Evolutionary conservation across 2,113 vertebrate genomes (phyloP).

Genomic region (Petrocephalus zakoni): DNA sequence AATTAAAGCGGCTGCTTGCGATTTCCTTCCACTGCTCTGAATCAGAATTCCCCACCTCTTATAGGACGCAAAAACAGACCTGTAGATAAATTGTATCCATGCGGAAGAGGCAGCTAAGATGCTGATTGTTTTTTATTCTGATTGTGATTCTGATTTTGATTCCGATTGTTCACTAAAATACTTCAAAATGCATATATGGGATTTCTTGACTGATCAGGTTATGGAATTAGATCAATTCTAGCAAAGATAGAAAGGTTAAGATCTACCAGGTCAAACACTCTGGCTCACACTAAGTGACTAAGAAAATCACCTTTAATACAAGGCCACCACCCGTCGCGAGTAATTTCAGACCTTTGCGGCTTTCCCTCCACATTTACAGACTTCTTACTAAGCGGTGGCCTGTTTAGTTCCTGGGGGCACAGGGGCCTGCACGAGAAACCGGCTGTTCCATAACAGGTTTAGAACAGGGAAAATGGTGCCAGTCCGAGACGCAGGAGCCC

Average conservation of each 20-base stretch:
- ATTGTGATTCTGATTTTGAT: no score
- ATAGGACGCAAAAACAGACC: not conserved
- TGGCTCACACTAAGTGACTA: not conserved
- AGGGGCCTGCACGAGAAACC: not conserved
- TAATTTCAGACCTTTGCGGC: not conserved
- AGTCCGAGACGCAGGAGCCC: not conserved
- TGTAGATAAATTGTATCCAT: conserved; percentile 11
- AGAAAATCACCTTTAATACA: not conserved
- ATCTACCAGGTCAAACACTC: not conserved
- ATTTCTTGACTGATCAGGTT: not conserved
- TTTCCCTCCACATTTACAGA: not conserved
- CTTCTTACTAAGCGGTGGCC: not conserved
- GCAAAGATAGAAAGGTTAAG: not conserved
- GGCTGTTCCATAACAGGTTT: not conserved
- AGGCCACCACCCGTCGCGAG: not conserved
- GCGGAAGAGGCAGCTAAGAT: not conserved
- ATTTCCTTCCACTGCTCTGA: not conserved
- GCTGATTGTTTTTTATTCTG: not conserved
- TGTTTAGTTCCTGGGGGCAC: not conserved
- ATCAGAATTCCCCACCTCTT: not conserved
- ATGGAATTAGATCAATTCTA: not conserved
- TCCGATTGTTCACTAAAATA: no score
- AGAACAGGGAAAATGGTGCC: not conserved
- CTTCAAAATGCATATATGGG: not conserved
- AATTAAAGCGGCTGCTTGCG: not conserved